A percentile compares a stretch with the other conserved stretches of the same genome.
Conservation (phyloP, 2,797 vertebrate genomes). For the Anabas testudineus region DNA sequence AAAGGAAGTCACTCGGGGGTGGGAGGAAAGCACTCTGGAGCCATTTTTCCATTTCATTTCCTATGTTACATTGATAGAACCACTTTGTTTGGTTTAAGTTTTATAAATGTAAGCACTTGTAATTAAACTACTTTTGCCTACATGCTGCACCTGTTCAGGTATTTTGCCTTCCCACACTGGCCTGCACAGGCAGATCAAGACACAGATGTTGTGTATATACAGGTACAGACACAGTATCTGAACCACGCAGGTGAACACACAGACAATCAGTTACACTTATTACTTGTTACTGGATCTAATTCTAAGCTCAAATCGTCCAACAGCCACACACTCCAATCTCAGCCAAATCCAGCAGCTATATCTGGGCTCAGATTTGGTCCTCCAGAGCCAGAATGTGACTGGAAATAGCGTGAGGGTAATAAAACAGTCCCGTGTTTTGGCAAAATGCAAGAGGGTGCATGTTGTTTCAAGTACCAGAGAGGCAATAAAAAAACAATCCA, state of each 20-base stretch:
- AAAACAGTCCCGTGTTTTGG: constrained; percentile 8
- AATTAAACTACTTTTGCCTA: not conserved
- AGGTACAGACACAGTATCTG: not conserved
- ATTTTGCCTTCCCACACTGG: not conserved
- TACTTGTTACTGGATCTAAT: not conserved
- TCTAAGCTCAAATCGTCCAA: not conserved
- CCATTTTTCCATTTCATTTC: not conserved
- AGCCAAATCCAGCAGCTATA: not conserved
- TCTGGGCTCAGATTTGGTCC: not conserved
- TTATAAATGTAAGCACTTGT: not conserved
- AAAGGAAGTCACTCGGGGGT: not conserved
- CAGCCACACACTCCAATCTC: not conserved
- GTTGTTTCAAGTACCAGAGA: constrained; percentile 4
- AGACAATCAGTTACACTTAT: no score
- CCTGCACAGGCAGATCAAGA: not conserved
- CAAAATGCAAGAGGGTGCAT: not conserved
- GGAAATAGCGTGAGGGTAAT: not conserved
- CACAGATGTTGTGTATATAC: not conserved
- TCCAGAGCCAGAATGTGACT: not conserved
- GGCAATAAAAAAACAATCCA: constrained; percentile 4
- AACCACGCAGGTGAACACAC: not conserved
- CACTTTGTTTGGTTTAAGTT: constrained; percentile 26
- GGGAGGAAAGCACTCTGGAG: not conserved
- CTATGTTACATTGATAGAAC: not conserved
- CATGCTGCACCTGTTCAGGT: constrained; percentile 1